These are phyloP conservation scores for Andrena chrysosceles DNA, from an alignment of 2,888 invertebrate species.

Conservation along the genomic window DNA sequence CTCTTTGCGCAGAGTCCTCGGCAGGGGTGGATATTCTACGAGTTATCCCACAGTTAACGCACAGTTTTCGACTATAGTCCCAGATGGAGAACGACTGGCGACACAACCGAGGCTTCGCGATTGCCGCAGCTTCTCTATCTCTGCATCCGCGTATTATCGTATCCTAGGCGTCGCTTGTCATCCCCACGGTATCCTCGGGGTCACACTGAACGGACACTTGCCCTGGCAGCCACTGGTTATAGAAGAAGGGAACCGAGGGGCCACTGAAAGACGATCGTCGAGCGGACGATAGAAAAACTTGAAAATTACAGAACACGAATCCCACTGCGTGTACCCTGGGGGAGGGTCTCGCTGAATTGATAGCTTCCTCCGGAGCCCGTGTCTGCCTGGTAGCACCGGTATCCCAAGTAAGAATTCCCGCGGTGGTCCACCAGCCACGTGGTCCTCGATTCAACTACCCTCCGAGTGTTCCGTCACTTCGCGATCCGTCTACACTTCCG, in stretches of 20 bases:
- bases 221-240: background rate
- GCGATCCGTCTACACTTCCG: background rate
- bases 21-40: too few relatives aligned
- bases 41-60: too few relatives aligned
- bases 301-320: background rate
- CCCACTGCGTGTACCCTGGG: background rate
- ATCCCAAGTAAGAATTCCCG: too few relatives aligned
- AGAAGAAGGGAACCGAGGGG: conserved; percentile 12
- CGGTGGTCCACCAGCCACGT: background rate
- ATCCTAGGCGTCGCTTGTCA: conserved; percentile 9
- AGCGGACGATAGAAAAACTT: too few relatives aligned
- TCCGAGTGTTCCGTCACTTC: background rate
- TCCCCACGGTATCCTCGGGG: background rate
- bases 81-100: background rate
- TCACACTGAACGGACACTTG: conserved; percentile 30
- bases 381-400: too few relatives aligned
- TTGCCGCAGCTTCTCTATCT: conserved; percentile 8
- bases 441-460: background rate
- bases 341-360: background rate
- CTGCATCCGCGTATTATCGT: conserved; percentile 33
- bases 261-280: background rate
- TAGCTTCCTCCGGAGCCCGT: too few relatives aligned
- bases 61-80: background rate
- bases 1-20: too few relatives aligned
- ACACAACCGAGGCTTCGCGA: conserved; percentile 42